Conservation (phyloP, 2,797 vertebrate species). For the Manis javanica region DNA sequence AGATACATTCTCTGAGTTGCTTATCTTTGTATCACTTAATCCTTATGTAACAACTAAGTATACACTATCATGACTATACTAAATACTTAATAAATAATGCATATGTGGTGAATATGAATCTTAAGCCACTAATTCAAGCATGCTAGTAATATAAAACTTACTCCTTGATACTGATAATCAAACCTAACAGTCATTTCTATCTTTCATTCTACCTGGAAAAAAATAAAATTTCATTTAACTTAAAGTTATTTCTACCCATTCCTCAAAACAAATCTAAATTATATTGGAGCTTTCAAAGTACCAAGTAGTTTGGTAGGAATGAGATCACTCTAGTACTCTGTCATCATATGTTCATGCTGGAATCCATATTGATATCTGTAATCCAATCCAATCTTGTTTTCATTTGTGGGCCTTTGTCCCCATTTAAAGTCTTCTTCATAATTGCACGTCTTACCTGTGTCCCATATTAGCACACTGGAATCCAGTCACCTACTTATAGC, state of each 20-base stretch:
- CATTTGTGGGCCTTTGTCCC: neutral
- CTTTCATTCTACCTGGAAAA: neutral
- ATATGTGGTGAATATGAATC: neutral
- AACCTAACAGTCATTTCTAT: neutral
- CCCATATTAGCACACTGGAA: neutral
- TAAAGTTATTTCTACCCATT: neutral
- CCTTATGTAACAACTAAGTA: neutral
- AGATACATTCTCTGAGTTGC: neutral
- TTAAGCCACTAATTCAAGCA: neutral
- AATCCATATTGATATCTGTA: neutral
- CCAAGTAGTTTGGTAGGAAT: neutral
- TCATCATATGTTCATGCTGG: neutral
- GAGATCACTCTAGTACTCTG: neutral
- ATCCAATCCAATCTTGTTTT: neutral
- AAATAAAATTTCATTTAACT: neutral
- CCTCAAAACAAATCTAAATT: neutral
- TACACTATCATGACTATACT: accelerated
- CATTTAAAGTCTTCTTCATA: neutral
- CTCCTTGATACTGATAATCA: neutral
- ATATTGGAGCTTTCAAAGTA: neutral
- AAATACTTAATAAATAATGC: neutral
- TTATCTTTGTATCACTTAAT: neutral
- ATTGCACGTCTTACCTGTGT: neutral
- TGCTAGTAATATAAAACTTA: neutral
- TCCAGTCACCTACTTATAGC: neutral